A percentile compares a stretch with the other conserved stretches of the same genome.
Evolutionary conservation across 2,113 vertebrate genomes (phyloP).

Genomic region (Grammomys dolichurus): DNA sequence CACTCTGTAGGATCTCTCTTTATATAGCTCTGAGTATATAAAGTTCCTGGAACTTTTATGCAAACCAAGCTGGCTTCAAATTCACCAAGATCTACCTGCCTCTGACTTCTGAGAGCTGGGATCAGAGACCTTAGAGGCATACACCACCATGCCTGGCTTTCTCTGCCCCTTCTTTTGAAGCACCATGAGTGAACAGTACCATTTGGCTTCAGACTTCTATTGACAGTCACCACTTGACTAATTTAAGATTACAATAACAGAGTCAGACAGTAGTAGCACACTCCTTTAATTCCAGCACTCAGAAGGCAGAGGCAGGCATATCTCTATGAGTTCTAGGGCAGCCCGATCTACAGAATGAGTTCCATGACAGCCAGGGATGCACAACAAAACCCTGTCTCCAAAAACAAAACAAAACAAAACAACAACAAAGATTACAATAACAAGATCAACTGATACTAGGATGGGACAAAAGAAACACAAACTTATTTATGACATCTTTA

Average conservation of each 20-base stretch:
- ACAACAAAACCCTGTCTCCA: no score
- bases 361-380: no score
- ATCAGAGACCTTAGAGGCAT: not conserved
- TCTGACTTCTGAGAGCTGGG: not conserved
- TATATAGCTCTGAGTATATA: not conserved
- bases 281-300: not conserved
- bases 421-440: not conserved
- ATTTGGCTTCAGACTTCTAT: not conserved
- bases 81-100: not conserved
- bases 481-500: not conserved
- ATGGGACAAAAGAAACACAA: not conserved
- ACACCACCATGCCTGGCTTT: not conserved
- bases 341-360: no score
- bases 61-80: not conserved
- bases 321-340: no score
- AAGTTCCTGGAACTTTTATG: not conserved
- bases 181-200: not conserved
- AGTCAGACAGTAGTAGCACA: not conserved
- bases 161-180: not conserved
- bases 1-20: not conserved
- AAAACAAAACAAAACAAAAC: no score
- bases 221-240: not conserved
- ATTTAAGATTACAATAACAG: not conserved
- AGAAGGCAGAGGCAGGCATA: no score
- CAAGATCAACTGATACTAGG: not conserved